Base-by-base conservation (phyloP, 2,113 vertebrate species). In the Casuarius casuarius region DNA sequence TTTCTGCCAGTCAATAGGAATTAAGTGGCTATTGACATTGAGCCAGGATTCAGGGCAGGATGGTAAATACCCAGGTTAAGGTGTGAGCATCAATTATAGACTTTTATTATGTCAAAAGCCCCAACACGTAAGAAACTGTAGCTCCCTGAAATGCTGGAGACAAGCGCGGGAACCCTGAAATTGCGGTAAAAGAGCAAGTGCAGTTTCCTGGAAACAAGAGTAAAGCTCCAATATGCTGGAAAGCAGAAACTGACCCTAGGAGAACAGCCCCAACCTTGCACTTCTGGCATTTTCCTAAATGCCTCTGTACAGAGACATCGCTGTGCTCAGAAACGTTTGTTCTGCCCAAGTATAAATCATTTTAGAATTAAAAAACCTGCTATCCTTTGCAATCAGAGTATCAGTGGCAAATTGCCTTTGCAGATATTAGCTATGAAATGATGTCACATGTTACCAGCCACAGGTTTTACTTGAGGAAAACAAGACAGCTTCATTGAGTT, bases 251-350 rank as follows among this genome's bases (percentile, higher is more conserved):
- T 0, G 17, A 6, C 48, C 3, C 7, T 8, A 29, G 58, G 8
- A 49, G 62, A 28, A 65, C 40, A 23, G 21, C 42, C 46, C 5
- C 28, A 31, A 35, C 2, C 16, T 51, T 33, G 20, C 15, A 46
- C 8, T 0, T 2, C 3, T 54, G 54, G 54, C 19, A 14, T 22
- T 48, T 17, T 44, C 61, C 22, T 2, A 1, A 3, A 0, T 1
- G 26, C 15, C 54, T 46, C 87, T 23, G 35, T 28, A 23, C 59
- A 17, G 26, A 70, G 19, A 20, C 8, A 0, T 23, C 13, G 18
- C 7, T 1, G 2, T 9, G 13, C n/a, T 42, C 63, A 4, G 0
- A 5, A 35, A 42, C 5, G 1, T 13, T 25, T 17, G 5, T 9
- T 67, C 25, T 58, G 15, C 54, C 17, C 17, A 17, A 31, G 54